Evolutionary conservation across 2,797 vertebrate genomes (phyloP).

Genomic region (Phrynocephalus guinanensis): DNA sequence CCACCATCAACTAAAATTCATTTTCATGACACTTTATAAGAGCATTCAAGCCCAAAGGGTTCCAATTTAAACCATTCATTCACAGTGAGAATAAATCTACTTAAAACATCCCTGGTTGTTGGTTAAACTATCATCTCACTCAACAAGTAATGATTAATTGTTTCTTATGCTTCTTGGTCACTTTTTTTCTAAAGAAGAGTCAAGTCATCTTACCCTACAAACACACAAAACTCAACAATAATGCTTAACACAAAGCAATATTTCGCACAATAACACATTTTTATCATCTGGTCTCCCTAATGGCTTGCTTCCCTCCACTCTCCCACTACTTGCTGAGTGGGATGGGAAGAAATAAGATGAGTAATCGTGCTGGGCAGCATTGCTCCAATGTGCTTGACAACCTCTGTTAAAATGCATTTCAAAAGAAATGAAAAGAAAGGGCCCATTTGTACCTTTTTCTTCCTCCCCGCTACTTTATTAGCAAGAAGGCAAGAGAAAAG

Average conservation of each 20-base stretch:
- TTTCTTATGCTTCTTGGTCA: neutral
- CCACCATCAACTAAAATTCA: slow-evolving; percentile 29
- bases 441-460: neutral
- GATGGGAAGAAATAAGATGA: too few species aligned
- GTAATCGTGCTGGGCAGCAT: too few species aligned
- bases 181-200: neutral
- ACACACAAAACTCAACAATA: neutral
- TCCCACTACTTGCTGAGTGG: too few species aligned
- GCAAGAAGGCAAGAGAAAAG: neutral
- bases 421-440: neutral
- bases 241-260: neutral
- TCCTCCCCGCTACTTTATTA: neutral
- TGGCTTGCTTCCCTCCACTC: too few species aligned
- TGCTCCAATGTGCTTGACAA: neutral
- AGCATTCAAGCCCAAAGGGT: neutral
- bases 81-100: neutral
- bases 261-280: neutral
- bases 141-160: neutral
- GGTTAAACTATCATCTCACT: neutral
- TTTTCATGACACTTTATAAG: neutral
- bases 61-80: neutral
- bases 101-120: neutral
- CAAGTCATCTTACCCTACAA: neutral
- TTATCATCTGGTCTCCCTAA: neutral
- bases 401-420: neutral